Percentiles rank a stretch among this genome's conserved stretches.
Conservation (phyloP, 2,888 invertebrate genomes). For the Mythimna impura region DNA sequence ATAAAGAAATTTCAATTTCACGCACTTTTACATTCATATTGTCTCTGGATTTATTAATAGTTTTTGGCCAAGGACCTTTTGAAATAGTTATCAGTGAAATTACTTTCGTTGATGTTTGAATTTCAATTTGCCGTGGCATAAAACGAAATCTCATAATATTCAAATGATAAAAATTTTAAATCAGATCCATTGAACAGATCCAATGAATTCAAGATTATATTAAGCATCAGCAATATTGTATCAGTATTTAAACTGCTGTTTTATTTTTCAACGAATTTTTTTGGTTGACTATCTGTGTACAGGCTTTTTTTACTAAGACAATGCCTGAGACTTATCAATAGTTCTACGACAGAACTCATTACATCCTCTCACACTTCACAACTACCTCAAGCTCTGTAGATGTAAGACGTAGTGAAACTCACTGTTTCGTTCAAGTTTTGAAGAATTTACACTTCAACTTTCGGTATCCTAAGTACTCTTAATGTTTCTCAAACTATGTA, state of each 20-base stretch:
- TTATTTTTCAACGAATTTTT: too few species aligned
- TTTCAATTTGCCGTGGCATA: neutral
- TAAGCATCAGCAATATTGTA: neutral
- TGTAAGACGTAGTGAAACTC: neutral
- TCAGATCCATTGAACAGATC: too few species aligned
- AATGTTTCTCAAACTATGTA: neutral
- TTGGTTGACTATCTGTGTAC: too few species aligned
- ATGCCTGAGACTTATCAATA: neutral
- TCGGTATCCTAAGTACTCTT: neutral
- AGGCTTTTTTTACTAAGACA: too few species aligned
- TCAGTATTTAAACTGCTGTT: neutral
- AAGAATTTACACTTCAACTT: neutral
- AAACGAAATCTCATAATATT: too few species aligned
- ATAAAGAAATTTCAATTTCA: conserved; percentile 27
- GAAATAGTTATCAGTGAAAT: neutral
- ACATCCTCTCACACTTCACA: neutral
- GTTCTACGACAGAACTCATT: neutral
- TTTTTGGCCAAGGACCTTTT: neutral
- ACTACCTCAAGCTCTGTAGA: neutral
- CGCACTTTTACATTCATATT: conserved; percentile 14
- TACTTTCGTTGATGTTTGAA: neutral
- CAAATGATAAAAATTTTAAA: too few species aligned
- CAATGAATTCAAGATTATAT: neutral
- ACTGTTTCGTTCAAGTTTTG: neutral
- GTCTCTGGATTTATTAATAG: conserved; percentile 18